These are phyloP conservation scores for Drosophila mayri DNA, from an alignment of 1,140 invertebrate genomes.

Conservation along the genomic window DNA sequence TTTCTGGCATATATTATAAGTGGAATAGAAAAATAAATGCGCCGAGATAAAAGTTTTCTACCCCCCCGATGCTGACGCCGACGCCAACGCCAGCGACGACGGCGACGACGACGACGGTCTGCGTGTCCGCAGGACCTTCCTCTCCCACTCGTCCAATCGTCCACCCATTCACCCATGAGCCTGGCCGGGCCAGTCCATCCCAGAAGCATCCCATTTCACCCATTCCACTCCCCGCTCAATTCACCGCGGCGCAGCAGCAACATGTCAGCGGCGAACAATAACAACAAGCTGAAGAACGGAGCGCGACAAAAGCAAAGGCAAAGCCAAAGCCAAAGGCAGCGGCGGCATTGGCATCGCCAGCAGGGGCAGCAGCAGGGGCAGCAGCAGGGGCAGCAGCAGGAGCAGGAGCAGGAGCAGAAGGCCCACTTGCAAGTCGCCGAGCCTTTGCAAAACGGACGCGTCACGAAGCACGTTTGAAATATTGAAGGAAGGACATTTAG, in stretches of 20 bases:
- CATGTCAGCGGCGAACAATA: slow-evolving; percentile 76
- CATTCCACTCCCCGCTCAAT: slow-evolving; percentile 59
- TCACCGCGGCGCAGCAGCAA: slow-evolving; percentile 72
- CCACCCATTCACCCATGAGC: slow-evolving; percentile 17
- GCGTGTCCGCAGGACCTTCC: slow-evolving; percentile 25
- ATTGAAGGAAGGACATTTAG: slow-evolving; percentile 85
- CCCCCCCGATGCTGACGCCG: slow-evolving; percentile 14
- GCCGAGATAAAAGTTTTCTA: slow-evolving; percentile 80
- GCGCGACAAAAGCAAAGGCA: slow-evolving; percentile 59
- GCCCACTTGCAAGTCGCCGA: slow-evolving; percentile 71
- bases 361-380: slow-evolving; percentile 6
- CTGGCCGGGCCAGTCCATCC: neutral
- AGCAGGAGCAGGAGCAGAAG: slow-evolving; percentile 40
- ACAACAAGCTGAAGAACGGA: slow-evolving; percentile 49
- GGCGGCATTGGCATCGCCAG: slow-evolving; percentile 25
- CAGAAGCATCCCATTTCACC: slow-evolving; percentile 30
- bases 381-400: slow-evolving; percentile 39
- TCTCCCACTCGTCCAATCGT: slow-evolving; percentile 12
- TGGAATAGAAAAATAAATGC: slow-evolving; percentile 85
- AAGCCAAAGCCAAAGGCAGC: slow-evolving; percentile 52
- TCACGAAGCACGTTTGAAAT: slow-evolving; percentile 83
- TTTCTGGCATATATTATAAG: slow-evolving; percentile 85
- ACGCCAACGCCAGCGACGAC: neutral
- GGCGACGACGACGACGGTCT: slow-evolving; percentile 10
- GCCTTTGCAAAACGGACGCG: slow-evolving; percentile 76